phyloP scores from a whole-genome alignment of 2,113 vertebrate species.

The Montifringilla adamsi region DNA sequence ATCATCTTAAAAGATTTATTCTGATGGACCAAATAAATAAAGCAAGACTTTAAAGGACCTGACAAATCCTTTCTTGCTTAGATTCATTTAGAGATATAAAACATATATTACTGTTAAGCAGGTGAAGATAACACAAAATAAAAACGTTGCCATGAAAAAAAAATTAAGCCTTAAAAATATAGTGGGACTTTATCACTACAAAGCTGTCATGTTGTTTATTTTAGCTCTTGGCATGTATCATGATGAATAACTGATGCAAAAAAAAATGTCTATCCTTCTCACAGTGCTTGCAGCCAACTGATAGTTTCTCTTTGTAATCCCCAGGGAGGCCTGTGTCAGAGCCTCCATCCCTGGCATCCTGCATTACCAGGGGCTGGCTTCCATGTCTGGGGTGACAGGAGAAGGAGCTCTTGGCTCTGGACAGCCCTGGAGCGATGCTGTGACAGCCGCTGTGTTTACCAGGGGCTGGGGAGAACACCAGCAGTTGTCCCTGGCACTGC shows the following conservation, averaged over 20 bases:
- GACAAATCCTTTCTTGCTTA: neutral
- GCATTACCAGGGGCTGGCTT: neutral
- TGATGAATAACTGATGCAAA: neutral
- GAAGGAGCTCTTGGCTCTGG: neutral
- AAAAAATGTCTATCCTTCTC: neutral
- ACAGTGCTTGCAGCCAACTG: neutral
- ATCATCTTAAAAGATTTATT: neutral
- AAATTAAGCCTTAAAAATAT: neutral
- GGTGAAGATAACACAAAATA: neutral
- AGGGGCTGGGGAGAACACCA: accelerated
- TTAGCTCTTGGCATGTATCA: neutral
- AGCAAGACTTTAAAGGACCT: neutral
- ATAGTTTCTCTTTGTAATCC: neutral
- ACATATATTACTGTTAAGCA: neutral
- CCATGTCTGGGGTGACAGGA: accelerated
- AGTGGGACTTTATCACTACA: neutral
- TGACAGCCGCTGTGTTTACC: accelerated
- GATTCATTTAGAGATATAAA: conserved; percentile 18
- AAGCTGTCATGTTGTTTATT: conserved; percentile 13
- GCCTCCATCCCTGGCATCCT: neutral
- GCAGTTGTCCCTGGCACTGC: neutral
- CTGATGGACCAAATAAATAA: neutral
- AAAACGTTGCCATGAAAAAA: conserved; percentile 4
- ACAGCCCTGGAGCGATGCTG: neutral
- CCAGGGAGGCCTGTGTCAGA: neutral